Evolutionary conservation across 2,888 invertebrate genomes (phyloP).

Genomic region (Epirrhoe alternata): DNA sequence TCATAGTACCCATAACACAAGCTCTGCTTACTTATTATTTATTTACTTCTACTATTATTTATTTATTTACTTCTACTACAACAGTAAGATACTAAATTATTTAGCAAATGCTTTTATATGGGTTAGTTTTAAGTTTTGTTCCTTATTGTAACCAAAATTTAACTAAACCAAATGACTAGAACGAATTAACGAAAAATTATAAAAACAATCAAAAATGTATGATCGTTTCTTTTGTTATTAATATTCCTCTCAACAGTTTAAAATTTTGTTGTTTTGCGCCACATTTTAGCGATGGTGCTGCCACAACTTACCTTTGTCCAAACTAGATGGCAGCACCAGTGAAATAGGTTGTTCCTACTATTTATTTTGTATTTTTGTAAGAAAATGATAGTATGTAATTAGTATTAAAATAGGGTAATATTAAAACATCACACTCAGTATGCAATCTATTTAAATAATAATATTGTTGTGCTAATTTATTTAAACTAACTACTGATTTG

Average conservation of each 20-base stretch:
- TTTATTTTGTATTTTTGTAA: conserved; percentile 4
- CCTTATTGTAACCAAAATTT: not conserved
- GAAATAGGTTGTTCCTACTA: not conserved
- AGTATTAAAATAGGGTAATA: conserved; percentile 6
- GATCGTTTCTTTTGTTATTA: too few relatives aligned
- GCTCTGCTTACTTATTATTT: too few relatives aligned
- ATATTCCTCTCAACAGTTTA: too few relatives aligned
- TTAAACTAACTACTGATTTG: not conserved
- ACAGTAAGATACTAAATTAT: too few relatives aligned
- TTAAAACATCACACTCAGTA: not conserved
- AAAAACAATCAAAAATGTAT: not conserved
- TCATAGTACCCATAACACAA: too few relatives aligned
- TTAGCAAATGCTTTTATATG: too few relatives aligned
- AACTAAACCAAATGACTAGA: not conserved
- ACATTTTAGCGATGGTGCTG: not conserved
- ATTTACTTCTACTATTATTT: too few relatives aligned
- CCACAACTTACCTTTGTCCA: not conserved
- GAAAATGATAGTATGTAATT: not conserved
- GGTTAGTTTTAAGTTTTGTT: not conserved
- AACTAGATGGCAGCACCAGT: conserved; percentile 18
- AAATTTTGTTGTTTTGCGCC: not conserved
- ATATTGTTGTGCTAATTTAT: conserved; percentile 1
- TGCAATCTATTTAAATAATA: conserved; percentile 1
- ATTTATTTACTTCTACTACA: too few relatives aligned
- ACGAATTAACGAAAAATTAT: not conserved